Evolutionary conservation across 2,888 invertebrate genomes (phyloP).

Genomic region (Antitype chi): DNA sequence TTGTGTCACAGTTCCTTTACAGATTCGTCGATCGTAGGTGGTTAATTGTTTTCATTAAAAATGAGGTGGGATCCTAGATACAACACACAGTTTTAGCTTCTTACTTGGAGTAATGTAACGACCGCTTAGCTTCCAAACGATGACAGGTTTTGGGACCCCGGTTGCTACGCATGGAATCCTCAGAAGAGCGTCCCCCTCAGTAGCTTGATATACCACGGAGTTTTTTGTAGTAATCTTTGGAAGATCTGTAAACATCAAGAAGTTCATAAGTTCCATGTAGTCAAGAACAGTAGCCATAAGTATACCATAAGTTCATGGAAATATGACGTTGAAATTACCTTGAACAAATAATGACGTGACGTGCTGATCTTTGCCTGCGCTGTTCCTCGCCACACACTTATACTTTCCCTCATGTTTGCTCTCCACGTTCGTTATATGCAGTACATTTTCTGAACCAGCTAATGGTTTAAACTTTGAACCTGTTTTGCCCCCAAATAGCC

Average conservation of each 20-base stretch:
- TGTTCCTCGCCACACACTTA: slow-evolving; percentile 51
- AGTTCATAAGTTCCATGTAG: neutral
- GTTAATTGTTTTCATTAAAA: too few relatives aligned
- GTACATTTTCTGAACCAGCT: slow-evolving; percentile 9
- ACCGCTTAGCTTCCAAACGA: slow-evolving; percentile 40
- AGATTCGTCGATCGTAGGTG: too few relatives aligned
- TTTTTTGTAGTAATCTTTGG: slow-evolving; percentile 43
- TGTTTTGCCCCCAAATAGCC: slow-evolving; percentile 34
- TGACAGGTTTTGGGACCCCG: slow-evolving; percentile 51
- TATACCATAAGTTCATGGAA: neutral
- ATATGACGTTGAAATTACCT: slow-evolving; percentile 21
- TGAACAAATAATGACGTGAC: slow-evolving; percentile 37
- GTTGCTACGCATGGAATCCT: slow-evolving; percentile 48
- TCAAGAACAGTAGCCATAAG: neutral
- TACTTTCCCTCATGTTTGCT: slow-evolving; percentile 41
- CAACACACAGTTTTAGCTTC: too few relatives aligned
- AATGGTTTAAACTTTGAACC: slow-evolving; percentile 14
- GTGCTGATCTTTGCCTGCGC: slow-evolving; percentile 24
- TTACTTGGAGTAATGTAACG: too few relatives aligned
- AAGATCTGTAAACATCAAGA: slow-evolving; percentile 28
- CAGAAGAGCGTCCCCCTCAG: slow-evolving; percentile 45
- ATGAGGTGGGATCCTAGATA: too few relatives aligned
- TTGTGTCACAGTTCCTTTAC: too few relatives aligned
- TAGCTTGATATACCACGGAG: slow-evolving; percentile 19
- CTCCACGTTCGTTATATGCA: slow-evolving; percentile 24